Conservation (phyloP, 2,888 invertebrate genomes). For the Andrena fulva region DNA sequence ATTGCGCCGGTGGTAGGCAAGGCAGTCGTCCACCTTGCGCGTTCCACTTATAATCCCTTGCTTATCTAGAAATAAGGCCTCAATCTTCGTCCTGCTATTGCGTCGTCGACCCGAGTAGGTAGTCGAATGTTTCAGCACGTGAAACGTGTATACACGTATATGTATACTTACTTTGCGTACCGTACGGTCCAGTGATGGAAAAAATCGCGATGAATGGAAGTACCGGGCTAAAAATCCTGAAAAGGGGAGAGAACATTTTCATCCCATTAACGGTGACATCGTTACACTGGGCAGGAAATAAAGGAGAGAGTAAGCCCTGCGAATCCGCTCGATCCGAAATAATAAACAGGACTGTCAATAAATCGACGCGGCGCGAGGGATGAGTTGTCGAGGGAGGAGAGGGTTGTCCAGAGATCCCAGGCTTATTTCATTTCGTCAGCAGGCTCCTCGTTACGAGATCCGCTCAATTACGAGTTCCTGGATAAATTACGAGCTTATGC, state of each 20-base stretch:
- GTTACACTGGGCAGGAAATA: conserved; percentile 15
- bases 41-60: conserved; percentile 48
- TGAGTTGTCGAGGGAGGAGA: not conserved
- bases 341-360: conserved; percentile 47
- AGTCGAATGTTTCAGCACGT: not conserved
- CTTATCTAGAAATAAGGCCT: conserved; percentile 35
- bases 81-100: conserved; percentile 1
- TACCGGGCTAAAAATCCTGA: not conserved
- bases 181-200: conserved; percentile 5
- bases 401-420: conserved; percentile 29
- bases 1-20: conserved; percentile 35
- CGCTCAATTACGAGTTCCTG: conserved; percentile 67
- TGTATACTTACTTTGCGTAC: not conserved
- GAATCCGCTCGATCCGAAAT: conserved; percentile 19
- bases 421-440: conserved; percentile 68
- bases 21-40: conserved; percentile 40
- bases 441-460: conserved; percentile 60
- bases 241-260: conserved; percentile 29
- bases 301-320: not conserved
- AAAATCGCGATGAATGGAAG: not conserved
- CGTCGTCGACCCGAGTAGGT: not conserved
- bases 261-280: conserved; percentile 37
- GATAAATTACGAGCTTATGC: conserved; percentile 72
- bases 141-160: not conserved
- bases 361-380: conserved; percentile 39